phyloP scores from a whole-genome alignment of 2,888 invertebrate genomes.

The Chrysina gloriosa region DNA sequence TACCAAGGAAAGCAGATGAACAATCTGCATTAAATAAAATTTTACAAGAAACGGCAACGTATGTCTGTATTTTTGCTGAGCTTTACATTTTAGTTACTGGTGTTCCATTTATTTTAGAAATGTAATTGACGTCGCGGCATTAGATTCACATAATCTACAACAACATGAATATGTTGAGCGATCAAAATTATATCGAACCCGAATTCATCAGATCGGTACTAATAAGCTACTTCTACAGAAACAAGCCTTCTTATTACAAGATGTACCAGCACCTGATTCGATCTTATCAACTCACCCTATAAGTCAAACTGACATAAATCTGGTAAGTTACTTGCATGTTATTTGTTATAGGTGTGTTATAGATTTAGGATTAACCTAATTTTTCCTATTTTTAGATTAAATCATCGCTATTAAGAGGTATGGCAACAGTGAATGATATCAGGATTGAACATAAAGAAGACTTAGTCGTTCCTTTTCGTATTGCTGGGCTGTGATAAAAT shows the following conservation, averaged over 20 bases:
- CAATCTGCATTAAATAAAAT: slow-evolving; percentile 91
- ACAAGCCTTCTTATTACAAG: slow-evolving; percentile 71
- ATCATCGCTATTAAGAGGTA: slow-evolving; percentile 75
- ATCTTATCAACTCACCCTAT: slow-evolving; percentile 74
- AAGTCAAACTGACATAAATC: slow-evolving; percentile 72
- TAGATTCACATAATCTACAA: slow-evolving; percentile 88
- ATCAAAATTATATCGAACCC: slow-evolving; percentile 76
- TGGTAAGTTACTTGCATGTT: no score
- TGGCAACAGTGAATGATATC: slow-evolving; percentile 80
- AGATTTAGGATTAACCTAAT: neutral
- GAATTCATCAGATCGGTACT: slow-evolving; percentile 68
- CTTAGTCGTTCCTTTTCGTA: slow-evolving; percentile 88
- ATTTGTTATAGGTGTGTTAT: slow-evolving; percentile 41
- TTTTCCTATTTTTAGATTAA: slow-evolving; percentile 73
- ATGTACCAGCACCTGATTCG: slow-evolving; percentile 81
- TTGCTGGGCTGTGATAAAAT: slow-evolving; percentile 57
- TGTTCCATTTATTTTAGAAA: slow-evolving; percentile 75
- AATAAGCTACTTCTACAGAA: slow-evolving; percentile 63
- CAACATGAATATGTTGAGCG: slow-evolving; percentile 90
- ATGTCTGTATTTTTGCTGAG: slow-evolving; percentile 60
- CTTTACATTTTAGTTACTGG: slow-evolving; percentile 45
- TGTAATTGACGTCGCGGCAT: slow-evolving; percentile 93
- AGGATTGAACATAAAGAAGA: slow-evolving; percentile 90
- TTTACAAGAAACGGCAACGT: slow-evolving; percentile 92
- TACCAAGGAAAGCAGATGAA: slow-evolving; percentile 86